phyloP scores from a whole-genome alignment of 1,140 invertebrate species.

The Bicyclus anynana region DNA sequence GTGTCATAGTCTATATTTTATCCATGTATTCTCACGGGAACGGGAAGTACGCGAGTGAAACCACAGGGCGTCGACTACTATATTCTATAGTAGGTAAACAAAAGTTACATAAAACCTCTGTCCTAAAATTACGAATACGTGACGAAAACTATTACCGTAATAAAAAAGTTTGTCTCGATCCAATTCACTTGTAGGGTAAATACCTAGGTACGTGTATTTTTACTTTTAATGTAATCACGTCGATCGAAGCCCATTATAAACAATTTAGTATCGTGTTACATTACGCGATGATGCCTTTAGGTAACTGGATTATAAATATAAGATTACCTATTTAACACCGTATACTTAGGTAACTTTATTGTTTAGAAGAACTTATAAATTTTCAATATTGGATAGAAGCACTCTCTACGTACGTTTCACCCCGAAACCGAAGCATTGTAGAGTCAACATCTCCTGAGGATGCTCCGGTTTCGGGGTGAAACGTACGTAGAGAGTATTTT shows the following conservation, averaged over 20 bases:
- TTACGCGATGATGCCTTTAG: not conserved
- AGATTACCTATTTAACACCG: not conserved
- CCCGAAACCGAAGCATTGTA: too few relatives aligned
- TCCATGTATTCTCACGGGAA: too few relatives aligned
- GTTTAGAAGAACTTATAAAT: too few relatives aligned
- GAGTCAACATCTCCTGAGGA: too few relatives aligned
- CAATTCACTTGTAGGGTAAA: slow-evolving; percentile 18
- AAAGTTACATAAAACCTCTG: not conserved
- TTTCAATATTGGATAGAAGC: too few relatives aligned
- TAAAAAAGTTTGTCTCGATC: slow-evolving; percentile 12
- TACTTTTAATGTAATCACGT: not conserved
- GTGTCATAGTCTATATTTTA: too few relatives aligned
- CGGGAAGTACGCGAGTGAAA: too few relatives aligned
- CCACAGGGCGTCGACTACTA: not conserved
- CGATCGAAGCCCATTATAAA: not conserved
- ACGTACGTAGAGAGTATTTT: too few relatives aligned
- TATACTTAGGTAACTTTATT: too few relatives aligned
- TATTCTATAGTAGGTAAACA: too few relatives aligned
- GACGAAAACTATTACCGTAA: not conserved
- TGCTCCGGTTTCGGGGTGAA: too few relatives aligned
- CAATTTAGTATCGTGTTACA: not conserved
- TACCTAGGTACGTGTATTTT: not conserved
- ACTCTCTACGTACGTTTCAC: too few relatives aligned
- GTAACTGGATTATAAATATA: not conserved
- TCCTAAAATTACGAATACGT: not conserved